Conservation (phyloP, 1,140 invertebrate genomes). For the Cydia strobilella region DNA sequence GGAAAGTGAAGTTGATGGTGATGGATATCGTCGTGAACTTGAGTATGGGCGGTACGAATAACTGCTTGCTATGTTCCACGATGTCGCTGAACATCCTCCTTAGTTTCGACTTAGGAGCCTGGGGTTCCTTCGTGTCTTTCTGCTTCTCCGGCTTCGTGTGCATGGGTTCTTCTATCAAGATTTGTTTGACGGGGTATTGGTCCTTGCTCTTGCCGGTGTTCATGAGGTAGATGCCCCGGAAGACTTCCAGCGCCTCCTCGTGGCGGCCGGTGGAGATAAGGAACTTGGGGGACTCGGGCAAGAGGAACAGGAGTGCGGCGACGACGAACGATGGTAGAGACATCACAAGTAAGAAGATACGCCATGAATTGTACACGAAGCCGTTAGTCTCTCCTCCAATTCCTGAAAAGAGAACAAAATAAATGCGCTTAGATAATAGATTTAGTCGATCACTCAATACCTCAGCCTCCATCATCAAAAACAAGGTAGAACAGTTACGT, state of each 20-base stretch:
- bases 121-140: constrained; percentile 45
- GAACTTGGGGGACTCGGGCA: constrained; percentile 97
- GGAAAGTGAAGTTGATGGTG: constrained; percentile 93
- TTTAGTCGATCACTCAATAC: too few species aligned
- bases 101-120: constrained; percentile 74
- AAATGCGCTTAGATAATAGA: not conserved
- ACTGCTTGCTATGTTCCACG: constrained; percentile 88
- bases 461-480: too few species aligned
- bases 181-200: constrained; percentile 88
- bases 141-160: constrained; percentile 79
- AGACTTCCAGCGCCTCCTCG: constrained; percentile 89
- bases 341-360: constrained; percentile 93
- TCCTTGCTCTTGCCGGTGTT: constrained; percentile 88
- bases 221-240: constrained; percentile 87
- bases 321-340: constrained; percentile 92
- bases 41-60: constrained; percentile 89
- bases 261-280: constrained; percentile 88
- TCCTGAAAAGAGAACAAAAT: constrained; percentile 63
- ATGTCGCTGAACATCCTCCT: constrained; percentile 87
- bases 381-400: constrained; percentile 83
- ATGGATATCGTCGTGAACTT: constrained; percentile 91
- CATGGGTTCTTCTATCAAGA: constrained; percentile 84
- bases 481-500: too few species aligned
- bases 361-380: constrained; percentile 94
- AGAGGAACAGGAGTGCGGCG: constrained; percentile 88